Conservation (phyloP, 1,140 invertebrate species). For the Chlorops oryzae region DNA sequence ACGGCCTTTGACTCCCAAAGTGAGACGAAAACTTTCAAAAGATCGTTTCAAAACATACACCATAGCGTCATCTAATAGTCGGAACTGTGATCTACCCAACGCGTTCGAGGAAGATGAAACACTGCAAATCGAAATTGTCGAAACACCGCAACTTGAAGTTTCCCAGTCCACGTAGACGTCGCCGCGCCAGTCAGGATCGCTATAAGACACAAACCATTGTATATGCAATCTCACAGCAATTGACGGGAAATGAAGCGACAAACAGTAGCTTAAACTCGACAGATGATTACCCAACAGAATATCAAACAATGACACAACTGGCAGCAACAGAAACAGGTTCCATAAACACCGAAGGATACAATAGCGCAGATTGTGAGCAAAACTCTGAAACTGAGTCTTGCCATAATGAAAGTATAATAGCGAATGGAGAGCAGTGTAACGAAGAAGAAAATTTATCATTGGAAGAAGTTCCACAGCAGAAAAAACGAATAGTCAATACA, state of each 20-base stretch:
- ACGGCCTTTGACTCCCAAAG: constrained; percentile 64
- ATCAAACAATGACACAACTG: constrained; percentile 47
- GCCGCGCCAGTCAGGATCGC: constrained; percentile 33
- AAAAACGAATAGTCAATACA: background rate
- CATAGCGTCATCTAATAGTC: constrained; percentile 52
- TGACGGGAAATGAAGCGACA: constrained; percentile 14
- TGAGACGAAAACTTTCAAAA: constrained; percentile 63
- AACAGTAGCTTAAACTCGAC: constrained; percentile 10
- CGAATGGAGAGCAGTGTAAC: constrained; percentile 12
- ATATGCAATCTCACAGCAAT: constrained; percentile 18
- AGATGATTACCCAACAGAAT: constrained; percentile 52
- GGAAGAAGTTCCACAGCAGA: constrained; percentile 30
- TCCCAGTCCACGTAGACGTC: constrained; percentile 19
- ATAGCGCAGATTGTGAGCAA: constrained; percentile 50
- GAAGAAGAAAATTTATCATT: too few relatives aligned
- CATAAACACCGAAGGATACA: constrained; percentile 13
- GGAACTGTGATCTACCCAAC: constrained; percentile 8
- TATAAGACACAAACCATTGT: constrained; percentile 42
- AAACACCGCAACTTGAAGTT: constrained; percentile 5
- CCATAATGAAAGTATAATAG: constrained; percentile 44
- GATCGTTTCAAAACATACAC: constrained; percentile 75
- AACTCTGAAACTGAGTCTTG: constrained; percentile 51
- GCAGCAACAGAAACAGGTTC: constrained; percentile 19
- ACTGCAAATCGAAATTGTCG: constrained; percentile 36
- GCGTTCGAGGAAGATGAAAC: constrained; percentile 42